Percentiles rank a stretch among this genome's conserved stretches.
phyloP scores from a whole-genome alignment of 37 sponge, comb jelly and placozoan species.

The Agelas oroides region DNA sequence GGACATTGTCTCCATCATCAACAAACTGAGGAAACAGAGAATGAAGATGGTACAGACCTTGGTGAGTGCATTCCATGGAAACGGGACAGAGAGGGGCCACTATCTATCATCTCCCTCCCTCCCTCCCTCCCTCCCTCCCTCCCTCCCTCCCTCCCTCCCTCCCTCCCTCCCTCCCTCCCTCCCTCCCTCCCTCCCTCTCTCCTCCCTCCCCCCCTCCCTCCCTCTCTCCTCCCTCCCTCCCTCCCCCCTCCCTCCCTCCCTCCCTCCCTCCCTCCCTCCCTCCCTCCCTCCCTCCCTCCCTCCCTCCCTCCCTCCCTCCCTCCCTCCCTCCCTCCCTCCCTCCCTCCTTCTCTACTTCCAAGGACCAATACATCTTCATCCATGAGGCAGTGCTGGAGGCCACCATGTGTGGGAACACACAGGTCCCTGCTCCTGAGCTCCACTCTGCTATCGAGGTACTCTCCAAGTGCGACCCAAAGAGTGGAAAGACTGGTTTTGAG shows the following conservation, averaged over 20 bases:
- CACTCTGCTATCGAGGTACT: background rate
- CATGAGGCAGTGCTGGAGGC: background rate
- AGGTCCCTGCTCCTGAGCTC: background rate
- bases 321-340: too few relatives aligned
- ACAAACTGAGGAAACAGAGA: slow-evolving; percentile 26
- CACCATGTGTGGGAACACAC: background rate
- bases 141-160: too few relatives aligned
- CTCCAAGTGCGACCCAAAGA: background rate
- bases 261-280: too few relatives aligned
- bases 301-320: too few relatives aligned
- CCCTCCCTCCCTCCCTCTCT: too few relatives aligned
- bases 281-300: too few relatives aligned
- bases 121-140: too few relatives aligned
- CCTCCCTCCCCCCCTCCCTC: slow-evolving; percentile 14
- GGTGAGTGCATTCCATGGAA: background rate
- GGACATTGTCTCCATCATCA: slow-evolving; percentile 20
- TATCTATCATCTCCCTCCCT: background rate
- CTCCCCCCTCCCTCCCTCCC: background rate
- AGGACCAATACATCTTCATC: too few relatives aligned
- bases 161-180: too few relatives aligned
- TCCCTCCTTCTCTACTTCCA: background rate
- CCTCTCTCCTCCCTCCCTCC: background rate
- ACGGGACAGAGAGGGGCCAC: too few relatives aligned
- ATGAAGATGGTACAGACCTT: slow-evolving; percentile 53
- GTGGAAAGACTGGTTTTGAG: slow-evolving; percentile 1